Percentiles rank a stretch among this genome's conserved stretches.
phyloP scores from a whole-genome alignment of 2,113 vertebrate species.

The Amphilophus citrinellus region DNA sequence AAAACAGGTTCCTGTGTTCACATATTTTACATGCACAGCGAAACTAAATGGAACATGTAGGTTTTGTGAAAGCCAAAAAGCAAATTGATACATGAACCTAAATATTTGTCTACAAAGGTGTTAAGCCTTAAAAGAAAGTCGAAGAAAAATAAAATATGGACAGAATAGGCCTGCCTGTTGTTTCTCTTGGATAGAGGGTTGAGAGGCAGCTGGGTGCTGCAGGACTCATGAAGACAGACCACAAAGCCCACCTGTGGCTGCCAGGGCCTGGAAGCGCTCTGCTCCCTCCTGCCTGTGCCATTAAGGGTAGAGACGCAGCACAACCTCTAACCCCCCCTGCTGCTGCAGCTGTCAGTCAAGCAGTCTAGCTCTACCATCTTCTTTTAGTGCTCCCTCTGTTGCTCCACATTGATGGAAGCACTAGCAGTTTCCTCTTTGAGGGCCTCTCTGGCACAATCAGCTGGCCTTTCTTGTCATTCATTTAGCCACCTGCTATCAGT shows the following conservation, averaged over 20 bases:
- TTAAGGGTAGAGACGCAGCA: conserved; percentile 75
- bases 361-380: not conserved
- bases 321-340: conserved; percentile 48
- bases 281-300: conserved; percentile 50
- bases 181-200: conserved; percentile 13
- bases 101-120: not conserved
- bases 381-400: not conserved
- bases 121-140: not conserved
- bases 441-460: conserved; percentile 13
- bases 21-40: not conserved
- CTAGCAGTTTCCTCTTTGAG: conserved; percentile 27
- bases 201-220: conserved; percentile 5
- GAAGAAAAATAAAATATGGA: not conserved
- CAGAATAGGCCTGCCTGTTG: conserved; percentile 16
- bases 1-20: not conserved
- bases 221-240: conserved; percentile 40
- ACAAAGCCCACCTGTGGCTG: conserved; percentile 66
- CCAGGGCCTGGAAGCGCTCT: conserved; percentile 21
- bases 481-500: conserved; percentile 35
- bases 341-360: conserved; percentile 67
- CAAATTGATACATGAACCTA: not conserved
- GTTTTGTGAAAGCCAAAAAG: not conserved
- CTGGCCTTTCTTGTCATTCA: conserved; percentile 19
- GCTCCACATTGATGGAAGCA: conserved; percentile 9
- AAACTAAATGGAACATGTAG: not conserved